Conservation (phyloP, 2,113 vertebrate species). For the Blennius ocellaris region DNA sequence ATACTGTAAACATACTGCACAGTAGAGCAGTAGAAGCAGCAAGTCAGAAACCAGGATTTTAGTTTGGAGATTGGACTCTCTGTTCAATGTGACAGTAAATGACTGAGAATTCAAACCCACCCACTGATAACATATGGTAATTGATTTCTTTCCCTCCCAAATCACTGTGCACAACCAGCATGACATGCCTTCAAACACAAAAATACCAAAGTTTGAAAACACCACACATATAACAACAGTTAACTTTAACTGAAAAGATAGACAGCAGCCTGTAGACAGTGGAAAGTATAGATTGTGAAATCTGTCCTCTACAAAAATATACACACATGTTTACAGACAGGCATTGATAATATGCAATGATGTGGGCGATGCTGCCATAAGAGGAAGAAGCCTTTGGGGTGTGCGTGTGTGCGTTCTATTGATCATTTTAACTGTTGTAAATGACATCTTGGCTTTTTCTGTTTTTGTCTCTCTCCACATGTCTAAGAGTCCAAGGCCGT, state of each 20-base stretch:
- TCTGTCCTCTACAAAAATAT: neutral
- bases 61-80: slow-evolving; percentile 3
- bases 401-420: neutral
- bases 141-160: slow-evolving; percentile 2
- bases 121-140: slow-evolving; percentile 22
- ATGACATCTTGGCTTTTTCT: slow-evolving; percentile 43
- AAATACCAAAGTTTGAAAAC: slow-evolving; percentile 14
- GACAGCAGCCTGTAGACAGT: neutral
- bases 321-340: slow-evolving; percentile 14
- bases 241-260: neutral
- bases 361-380: slow-evolving; percentile 31
- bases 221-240: neutral
- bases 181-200: neutral
- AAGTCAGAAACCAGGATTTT: neutral
- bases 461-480: slow-evolving; percentile 39
- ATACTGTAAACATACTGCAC: neutral
- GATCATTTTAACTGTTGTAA: slow-evolving; percentile 49
- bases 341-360: slow-evolving; percentile 14
- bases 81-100: neutral
- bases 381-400: slow-evolving; percentile 3
- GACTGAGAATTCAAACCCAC: slow-evolving; percentile 11
- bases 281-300: neutral
- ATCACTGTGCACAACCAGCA: neutral
- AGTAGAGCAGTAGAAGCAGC: neutral
- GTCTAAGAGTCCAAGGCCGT: slow-evolving; percentile 68